A percentile compares a stretch with the other conserved stretches of the same genome.
phyloP scores from a whole-genome alignment of 2,888 invertebrate species.

The Pterobdella sp. region DNA sequence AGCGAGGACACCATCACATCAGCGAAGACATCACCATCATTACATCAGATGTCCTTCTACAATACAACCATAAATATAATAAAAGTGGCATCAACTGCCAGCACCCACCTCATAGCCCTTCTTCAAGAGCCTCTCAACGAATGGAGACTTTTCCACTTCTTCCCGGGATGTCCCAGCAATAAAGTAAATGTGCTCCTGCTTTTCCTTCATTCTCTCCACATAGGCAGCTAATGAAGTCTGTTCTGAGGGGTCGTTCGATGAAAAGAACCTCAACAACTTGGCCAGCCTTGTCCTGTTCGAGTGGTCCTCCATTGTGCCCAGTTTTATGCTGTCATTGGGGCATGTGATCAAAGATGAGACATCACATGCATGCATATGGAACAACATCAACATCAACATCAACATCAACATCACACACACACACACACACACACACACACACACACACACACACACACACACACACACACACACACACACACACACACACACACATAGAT shows the following conservation, averaged over 20 bases:
- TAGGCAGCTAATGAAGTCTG: slow-evolving; percentile 75
- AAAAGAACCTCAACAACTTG: slow-evolving; percentile 79
- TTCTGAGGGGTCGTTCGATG: slow-evolving; percentile 63
- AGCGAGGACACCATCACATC: no score
- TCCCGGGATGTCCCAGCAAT: slow-evolving; percentile 87
- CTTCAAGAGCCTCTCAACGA: slow-evolving; percentile 82
- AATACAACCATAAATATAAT: no score
- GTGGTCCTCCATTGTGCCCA: slow-evolving; percentile 95
- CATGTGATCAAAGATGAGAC: background rate
- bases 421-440: background rate
- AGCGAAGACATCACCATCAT: no score
- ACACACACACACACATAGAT: slow-evolving; percentile 5
- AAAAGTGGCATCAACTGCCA: background rate
- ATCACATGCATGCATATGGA: no score
- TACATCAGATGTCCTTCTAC: no score
- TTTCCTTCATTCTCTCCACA: slow-evolving; percentile 85
- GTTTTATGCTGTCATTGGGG: slow-evolving; percentile 63
- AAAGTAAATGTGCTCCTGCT: slow-evolving; percentile 89
- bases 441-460: slow-evolving; percentile 1
- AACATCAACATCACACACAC: background rate
- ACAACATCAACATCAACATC: no score
- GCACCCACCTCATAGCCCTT: slow-evolving; percentile 72
- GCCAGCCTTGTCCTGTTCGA: slow-evolving; percentile 89
- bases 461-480: slow-evolving; percentile 15
- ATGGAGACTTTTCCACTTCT: slow-evolving; percentile 79